phyloP scores from a whole-genome alignment of 2,797 vertebrate genomes.

The Pseudomugil tenellus region DNA sequence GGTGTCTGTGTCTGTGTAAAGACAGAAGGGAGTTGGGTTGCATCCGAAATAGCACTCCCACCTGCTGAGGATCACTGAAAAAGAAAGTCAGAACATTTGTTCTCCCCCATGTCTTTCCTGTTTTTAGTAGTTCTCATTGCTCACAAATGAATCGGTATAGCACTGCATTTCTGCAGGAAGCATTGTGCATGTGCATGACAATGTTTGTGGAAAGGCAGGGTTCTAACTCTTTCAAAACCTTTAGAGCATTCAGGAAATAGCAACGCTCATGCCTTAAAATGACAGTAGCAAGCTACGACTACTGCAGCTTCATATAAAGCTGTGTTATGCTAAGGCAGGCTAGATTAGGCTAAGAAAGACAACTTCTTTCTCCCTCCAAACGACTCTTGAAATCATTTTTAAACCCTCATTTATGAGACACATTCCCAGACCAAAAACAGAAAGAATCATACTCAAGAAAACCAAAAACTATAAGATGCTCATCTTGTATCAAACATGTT shows the following conservation, averaged over 20 bases:
- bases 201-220: not conserved
- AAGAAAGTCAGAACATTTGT: conserved; percentile 66
- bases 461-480: not conserved
- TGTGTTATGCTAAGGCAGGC: not conserved
- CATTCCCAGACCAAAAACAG: not conserved
- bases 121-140: conserved; percentile 42
- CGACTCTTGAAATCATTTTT: not conserved
- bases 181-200: not conserved
- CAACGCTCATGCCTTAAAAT: not conserved
- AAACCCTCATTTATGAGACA: not conserved
- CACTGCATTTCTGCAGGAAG: not conserved
- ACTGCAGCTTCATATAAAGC: not conserved
- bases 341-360: not conserved
- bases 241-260: not conserved
- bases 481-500: not conserved
- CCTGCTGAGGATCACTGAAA: conserved; percentile 78
- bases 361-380: not conserved
- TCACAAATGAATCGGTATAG: conserved; percentile 27
- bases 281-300: not conserved
- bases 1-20: conserved; percentile 38
- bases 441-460: not conserved
- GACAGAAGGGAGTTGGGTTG: conserved; percentile 68
- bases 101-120: conserved; percentile 47
- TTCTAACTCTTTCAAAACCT: not conserved
- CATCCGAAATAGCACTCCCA: conserved; percentile 82